Evolutionary conservation across 1,140 invertebrate species (phyloP).

Genomic region (Manduca sexta): DNA sequence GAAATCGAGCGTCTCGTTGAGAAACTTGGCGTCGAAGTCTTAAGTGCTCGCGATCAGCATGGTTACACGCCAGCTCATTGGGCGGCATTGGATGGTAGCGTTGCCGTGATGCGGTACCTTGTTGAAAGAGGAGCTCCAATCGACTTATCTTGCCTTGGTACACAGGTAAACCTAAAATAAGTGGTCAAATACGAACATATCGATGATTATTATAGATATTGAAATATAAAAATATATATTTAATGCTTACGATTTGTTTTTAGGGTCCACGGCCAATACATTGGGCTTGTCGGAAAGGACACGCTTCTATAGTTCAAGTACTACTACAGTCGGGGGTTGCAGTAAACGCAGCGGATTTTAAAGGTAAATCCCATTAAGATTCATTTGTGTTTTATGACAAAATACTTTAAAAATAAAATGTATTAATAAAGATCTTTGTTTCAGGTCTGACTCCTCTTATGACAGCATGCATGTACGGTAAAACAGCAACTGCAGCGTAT

Average conservation of each 20-base stretch:
- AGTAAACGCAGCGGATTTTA: conserved; percentile 92
- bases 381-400: not conserved
- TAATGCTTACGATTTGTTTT: conserved; percentile 9
- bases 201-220: too few relatives aligned
- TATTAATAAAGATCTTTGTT: not conserved
- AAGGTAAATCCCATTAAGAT: conserved; percentile 70
- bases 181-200: too few relatives aligned
- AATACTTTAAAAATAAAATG: not conserved
- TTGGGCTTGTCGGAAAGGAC: conserved; percentile 91
- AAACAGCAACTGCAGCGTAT: conserved; percentile 90
- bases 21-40: conserved; percentile 80
- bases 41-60: conserved; percentile 88
- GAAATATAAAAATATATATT: too few relatives aligned
- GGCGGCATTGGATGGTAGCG: conserved; percentile 90
- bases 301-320: conserved; percentile 89
- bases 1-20: conserved; percentile 86
- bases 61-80: conserved; percentile 94
- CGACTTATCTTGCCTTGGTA: conserved; percentile 89
- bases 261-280: conserved; percentile 92
- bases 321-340: conserved; percentile 88
- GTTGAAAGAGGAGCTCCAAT: conserved; percentile 87
- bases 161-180: conserved; percentile 56
- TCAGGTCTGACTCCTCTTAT: conserved; percentile 87
- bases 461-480: conserved; percentile 94
- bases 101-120: conserved; percentile 88